phyloP scores from a whole-genome alignment of 2,113 vertebrate species.

The Hippocampus abdominalis region DNA sequence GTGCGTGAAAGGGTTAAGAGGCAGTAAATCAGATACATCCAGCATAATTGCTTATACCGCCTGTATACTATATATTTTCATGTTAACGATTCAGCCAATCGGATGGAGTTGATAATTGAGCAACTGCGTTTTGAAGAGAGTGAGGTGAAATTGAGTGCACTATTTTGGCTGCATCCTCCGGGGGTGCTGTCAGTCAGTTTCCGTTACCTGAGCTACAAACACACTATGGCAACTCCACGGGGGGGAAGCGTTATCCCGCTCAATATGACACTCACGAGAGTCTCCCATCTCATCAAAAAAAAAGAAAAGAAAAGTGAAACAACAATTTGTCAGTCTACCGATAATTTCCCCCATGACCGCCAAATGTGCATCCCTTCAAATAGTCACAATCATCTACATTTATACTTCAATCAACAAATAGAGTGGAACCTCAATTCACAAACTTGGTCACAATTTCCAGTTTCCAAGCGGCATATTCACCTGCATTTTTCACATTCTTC shows the following conservation, averaged over 20 bases:
- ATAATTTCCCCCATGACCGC: neutral
- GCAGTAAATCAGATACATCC: slow-evolving; percentile 18
- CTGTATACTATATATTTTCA: slow-evolving; percentile 29
- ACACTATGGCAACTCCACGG: neutral
- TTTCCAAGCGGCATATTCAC: no score
- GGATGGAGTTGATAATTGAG: neutral
- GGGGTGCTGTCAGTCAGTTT: neutral
- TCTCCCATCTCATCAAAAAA: neutral
- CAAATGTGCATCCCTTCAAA: neutral
- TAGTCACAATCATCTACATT: neutral
- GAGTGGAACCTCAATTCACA: no score
- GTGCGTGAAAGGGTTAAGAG: no score
- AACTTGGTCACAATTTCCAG: no score
- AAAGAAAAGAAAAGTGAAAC: no score
- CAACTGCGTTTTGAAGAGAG: neutral
- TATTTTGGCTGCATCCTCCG: neutral
- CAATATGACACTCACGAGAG: neutral
- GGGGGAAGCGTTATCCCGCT: neutral
- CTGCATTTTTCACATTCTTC: no score
- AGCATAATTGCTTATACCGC: slow-evolving; percentile 12
- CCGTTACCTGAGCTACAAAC: neutral
- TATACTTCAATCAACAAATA: no score
- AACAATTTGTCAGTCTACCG: neutral
- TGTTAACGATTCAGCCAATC: slow-evolving; percentile 4
- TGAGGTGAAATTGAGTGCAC: neutral